phyloP scores from a whole-genome alignment of 2,797 vertebrate species.

The Agapornis canus region DNA sequence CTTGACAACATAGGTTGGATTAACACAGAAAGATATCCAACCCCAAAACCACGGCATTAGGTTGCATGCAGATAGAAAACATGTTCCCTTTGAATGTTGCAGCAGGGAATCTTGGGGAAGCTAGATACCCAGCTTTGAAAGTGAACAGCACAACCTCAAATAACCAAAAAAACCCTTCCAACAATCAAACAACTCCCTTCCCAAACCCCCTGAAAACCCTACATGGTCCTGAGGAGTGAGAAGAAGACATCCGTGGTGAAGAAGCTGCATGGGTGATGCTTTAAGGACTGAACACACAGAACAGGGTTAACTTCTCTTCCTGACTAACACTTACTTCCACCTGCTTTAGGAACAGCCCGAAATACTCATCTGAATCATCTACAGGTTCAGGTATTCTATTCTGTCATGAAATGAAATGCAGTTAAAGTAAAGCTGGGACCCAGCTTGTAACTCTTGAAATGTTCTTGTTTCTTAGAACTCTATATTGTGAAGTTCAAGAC shows the following conservation, averaged over 20 bases:
- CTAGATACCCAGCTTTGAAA: background rate
- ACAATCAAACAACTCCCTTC: background rate
- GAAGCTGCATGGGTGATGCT: background rate
- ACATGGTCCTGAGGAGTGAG: background rate
- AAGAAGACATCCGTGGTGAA: background rate
- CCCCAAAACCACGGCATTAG: accelerated
- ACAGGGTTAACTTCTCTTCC: background rate
- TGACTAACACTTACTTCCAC: background rate
- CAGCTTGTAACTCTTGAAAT: background rate
- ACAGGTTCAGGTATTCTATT: background rate
- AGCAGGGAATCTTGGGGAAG: background rate
- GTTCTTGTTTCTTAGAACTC: background rate
- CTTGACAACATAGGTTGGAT: background rate
- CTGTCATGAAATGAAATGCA: background rate
- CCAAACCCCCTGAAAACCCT: background rate
- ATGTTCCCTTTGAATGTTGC: background rate
- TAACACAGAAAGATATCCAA: background rate
- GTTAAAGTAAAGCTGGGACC: background rate
- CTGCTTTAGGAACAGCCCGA: background rate
- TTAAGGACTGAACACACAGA: background rate
- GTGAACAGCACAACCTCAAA: background rate
- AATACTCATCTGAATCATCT: background rate
- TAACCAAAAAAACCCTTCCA: background rate
- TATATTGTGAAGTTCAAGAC: background rate
- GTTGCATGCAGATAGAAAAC: background rate